Conservation (phyloP, 2,113 vertebrate genomes). For the Laticauda laticaudata region DNA sequence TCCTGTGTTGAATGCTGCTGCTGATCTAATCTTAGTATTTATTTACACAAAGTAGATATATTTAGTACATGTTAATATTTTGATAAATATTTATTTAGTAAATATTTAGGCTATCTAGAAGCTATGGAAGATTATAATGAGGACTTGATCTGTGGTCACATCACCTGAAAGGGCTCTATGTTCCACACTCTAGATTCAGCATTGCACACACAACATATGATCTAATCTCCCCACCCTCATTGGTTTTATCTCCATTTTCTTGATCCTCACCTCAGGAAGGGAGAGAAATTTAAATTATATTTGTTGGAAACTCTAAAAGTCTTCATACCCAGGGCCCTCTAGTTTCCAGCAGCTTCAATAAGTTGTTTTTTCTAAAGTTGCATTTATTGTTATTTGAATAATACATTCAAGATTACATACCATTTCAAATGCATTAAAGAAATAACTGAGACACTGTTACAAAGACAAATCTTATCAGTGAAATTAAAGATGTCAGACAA, state of each 20-base stretch:
- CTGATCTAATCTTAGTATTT: neutral
- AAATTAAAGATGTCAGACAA: neutral
- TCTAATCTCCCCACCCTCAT: neutral
- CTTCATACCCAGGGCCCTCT: neutral
- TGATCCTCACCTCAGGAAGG: neutral
- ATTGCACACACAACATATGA: neutral
- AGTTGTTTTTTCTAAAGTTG: neutral
- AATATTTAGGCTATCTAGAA: neutral
- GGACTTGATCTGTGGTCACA: neutral
- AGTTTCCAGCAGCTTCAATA: neutral
- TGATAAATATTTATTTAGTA: neutral
- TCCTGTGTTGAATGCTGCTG: neutral
- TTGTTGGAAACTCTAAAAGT: neutral
- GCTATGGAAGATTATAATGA: neutral
- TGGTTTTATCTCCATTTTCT: neutral
- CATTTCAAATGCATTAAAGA: neutral
- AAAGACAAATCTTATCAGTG: neutral
- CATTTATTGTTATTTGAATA: neutral
- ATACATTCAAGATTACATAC: neutral
- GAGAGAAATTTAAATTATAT: neutral
- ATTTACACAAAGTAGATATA: neutral
- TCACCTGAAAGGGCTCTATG: neutral
- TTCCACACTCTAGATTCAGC: neutral
- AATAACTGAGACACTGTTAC: neutral
- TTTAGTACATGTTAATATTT: neutral